Base-by-base conservation (phyloP, 2,113 vertebrate genomes). In the Muscicapa adusta region DNA sequence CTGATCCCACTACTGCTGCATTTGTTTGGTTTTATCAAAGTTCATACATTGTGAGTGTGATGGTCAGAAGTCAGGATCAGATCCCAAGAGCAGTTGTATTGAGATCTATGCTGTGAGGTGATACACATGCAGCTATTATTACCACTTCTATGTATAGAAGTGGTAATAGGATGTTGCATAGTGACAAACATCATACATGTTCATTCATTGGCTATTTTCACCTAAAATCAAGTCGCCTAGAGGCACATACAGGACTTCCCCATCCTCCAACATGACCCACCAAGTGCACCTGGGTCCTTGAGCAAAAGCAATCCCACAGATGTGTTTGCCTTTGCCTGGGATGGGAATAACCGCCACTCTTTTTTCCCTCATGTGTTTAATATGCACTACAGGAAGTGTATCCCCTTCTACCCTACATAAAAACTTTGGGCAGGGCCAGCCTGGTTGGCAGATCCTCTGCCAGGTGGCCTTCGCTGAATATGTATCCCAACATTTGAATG, bases 71-170 rank as follows among this genome's bases (percentile, higher is more conserved):
- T 56, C 70, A 56, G 60, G n/a, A 42, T 56, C 9, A n/a, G 48
- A 18, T 40, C 34, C 42, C 15, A 19, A 65, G 29, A 57, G 19
- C 24, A 19, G 24, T 2, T 47, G 40, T 26, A 40, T 9, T n/a
- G 16, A 43, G 48, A 26, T 20, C 0, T 1, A 28, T 63, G n/a
- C 48, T 0, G 0, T 63, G 40, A 54, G 33, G 26, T 53, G 24
- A 26, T 53, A n/a, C 26, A 9, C 25, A 34, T 0, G 2, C 17
- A 76, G 34, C 28, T 40, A 2, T 40, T 53, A 13, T 19, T 26
- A n/a, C 11, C 28, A 38, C n/a, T 76, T 50, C 20, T 48, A 36
- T n/a, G 24, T 20, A 53, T 1, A 31, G 17, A 82, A 53, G 33
- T 26, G 22, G n/a, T 28, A 33, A 38, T 54, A n/a, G 14, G 33